Conservation (phyloP, 2,113 vertebrate species). For the Pteropus alecto region DNA sequence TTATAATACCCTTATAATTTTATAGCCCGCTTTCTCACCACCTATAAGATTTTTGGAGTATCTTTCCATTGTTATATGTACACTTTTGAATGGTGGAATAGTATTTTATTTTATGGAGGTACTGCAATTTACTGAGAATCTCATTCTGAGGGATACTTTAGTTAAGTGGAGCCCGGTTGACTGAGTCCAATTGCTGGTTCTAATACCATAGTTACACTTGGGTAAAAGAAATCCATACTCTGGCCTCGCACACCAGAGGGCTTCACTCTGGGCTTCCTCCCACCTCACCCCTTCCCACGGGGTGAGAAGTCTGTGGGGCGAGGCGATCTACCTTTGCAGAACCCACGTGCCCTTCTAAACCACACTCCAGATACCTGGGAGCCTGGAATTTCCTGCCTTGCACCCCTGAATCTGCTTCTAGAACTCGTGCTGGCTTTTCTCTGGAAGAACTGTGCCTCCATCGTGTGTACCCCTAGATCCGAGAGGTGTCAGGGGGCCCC, state of each 20-base stretch:
- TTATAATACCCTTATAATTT: background rate
- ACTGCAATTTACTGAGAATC: background rate
- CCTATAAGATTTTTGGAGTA: background rate
- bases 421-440: no score
- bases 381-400: fast-evolving
- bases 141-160: background rate
- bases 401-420: background rate
- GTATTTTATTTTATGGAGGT: background rate
- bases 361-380: background rate
- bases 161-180: background rate
- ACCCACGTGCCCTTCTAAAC: background rate
- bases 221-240: background rate
- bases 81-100: background rate
- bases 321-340: background rate
- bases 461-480: fast-evolving
- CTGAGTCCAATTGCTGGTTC: background rate
- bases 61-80: background rate
- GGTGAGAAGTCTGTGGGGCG: background rate
- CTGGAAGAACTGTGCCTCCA: background rate
- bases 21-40: background rate
- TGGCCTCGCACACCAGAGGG: background rate
- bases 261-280: fast-evolving
- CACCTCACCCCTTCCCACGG: fast-evolving
- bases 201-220: background rate
- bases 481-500: fast-evolving